These are phyloP conservation scores for Synergus laeviventris DNA, from an alignment of 2,888 invertebrate species.

Conservation along the genomic window DNA sequence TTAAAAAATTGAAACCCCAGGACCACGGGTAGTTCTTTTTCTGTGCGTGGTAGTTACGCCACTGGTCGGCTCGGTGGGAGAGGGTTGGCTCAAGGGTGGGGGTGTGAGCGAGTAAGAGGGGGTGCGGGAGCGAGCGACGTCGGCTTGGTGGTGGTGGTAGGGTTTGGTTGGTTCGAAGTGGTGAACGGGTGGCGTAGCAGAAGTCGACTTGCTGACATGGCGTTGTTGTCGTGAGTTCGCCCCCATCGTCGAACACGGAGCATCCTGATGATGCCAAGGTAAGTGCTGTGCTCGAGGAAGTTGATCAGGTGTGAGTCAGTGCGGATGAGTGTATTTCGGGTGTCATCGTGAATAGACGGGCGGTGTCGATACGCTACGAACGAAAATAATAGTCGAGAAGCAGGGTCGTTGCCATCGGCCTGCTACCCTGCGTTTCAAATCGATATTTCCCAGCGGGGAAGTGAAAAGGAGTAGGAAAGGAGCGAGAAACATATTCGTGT, in stretches of 20 bases:
- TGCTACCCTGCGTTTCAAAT: slow-evolving; percentile 66
- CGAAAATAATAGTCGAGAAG: slow-evolving; percentile 58
- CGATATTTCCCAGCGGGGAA: slow-evolving; percentile 60
- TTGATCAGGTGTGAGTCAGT: slow-evolving; percentile 39
- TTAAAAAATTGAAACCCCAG: not conserved
- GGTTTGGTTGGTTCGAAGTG: slow-evolving; percentile 63
- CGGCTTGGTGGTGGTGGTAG: slow-evolving; percentile 57
- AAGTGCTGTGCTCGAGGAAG: slow-evolving; percentile 56
- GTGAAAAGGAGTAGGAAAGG: slow-evolving; percentile 31
- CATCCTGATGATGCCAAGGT: slow-evolving; percentile 70
- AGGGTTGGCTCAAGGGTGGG: slow-evolving; percentile 30
- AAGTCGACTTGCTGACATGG: slow-evolving; percentile 74
- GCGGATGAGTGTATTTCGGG: slow-evolving; percentile 47
- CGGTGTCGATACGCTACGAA: slow-evolving; percentile 60
- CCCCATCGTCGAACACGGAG: slow-evolving; percentile 59
- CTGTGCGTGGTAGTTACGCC: slow-evolving; percentile 12
- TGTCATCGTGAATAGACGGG: slow-evolving; percentile 61
- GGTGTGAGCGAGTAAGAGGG: slow-evolving; percentile 43
- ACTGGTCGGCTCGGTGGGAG: slow-evolving; percentile 13
- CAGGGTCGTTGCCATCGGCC: slow-evolving; percentile 73
- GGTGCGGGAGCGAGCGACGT: slow-evolving; percentile 49
- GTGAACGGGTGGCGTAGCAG: slow-evolving; percentile 71
- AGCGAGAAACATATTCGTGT: slow-evolving; percentile 42
- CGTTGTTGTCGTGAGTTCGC: slow-evolving; percentile 68
- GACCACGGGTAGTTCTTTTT: not conserved